Conservation (phyloP, 2,888 invertebrate genomes). For the Fragum fragum region DNA sequence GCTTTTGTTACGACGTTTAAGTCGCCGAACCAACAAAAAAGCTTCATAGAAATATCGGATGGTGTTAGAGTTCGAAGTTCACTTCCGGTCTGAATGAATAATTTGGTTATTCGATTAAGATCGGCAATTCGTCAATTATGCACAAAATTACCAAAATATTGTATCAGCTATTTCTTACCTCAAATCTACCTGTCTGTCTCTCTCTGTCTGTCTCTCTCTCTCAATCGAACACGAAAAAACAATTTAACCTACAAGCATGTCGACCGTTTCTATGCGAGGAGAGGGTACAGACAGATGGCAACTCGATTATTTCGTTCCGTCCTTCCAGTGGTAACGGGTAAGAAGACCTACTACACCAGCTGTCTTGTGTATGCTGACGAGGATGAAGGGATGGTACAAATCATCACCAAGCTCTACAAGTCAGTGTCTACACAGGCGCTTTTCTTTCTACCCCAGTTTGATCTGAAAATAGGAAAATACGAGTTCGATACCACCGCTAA, state of each 20-base stretch:
- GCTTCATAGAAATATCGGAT: no score
- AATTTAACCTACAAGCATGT: no score
- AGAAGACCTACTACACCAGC: constrained; percentile 53
- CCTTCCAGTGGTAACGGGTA: constrained; percentile 39
- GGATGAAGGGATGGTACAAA: constrained; percentile 50
- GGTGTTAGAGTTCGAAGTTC: no score
- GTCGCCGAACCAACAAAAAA: no score
- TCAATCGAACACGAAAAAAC: neutral
- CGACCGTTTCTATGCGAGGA: no score
- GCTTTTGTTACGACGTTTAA: no score
- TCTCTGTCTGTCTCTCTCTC: neutral
- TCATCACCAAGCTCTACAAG: constrained; percentile 50
- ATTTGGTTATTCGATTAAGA: no score
- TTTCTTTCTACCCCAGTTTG: constrained; percentile 63
- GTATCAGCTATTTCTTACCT: neutral
- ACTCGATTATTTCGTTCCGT: neutral
- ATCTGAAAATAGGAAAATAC: constrained; percentile 52
- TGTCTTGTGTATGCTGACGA: constrained; percentile 59
- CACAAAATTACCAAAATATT: no score
- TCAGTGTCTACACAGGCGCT: constrained; percentile 32
- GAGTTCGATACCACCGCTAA: constrained; percentile 47
- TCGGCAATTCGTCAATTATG: no score
- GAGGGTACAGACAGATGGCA: neutral
- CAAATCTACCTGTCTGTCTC: neutral
- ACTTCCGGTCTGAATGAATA: no score